Evolutionary conservation across 2,888 invertebrate genomes (phyloP).

Genomic region (Psococerastis gibbosa): DNA sequence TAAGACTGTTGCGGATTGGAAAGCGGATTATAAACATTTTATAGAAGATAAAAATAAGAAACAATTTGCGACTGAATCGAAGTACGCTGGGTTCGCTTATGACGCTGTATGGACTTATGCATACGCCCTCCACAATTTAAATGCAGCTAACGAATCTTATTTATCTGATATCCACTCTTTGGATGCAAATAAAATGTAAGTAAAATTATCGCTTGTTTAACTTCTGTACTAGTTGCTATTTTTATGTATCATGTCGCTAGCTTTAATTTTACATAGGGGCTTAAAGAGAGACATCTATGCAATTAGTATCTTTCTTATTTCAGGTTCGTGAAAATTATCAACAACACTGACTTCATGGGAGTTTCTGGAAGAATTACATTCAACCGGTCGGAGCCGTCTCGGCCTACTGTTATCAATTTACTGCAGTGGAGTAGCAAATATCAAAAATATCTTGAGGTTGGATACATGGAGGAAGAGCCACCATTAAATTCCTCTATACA

Average conservation of each 20-base stretch:
- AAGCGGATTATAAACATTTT: slow-evolving; percentile 27
- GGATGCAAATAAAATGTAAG: too few relatives aligned
- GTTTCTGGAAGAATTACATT: slow-evolving; percentile 56
- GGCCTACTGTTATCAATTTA: slow-evolving; percentile 39
- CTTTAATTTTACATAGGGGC: too few relatives aligned
- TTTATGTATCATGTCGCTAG: too few relatives aligned
- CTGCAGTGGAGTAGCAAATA: slow-evolving; percentile 38
- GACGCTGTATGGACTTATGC: slow-evolving; percentile 72
- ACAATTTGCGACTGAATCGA: slow-evolving; percentile 26
- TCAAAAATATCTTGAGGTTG: slow-evolving; percentile 27
- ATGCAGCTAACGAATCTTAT: slow-evolving; percentile 38
- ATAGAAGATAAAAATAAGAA: slow-evolving; percentile 12
- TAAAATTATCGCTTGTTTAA: too few relatives aligned
- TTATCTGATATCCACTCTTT: slow-evolving; percentile 33
- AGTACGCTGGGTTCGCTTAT: slow-evolving; percentile 57
- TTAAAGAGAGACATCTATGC: too few relatives aligned
- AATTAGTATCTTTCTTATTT: too few relatives aligned
- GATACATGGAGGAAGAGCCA: slow-evolving; percentile 12
- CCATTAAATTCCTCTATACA: too few relatives aligned
- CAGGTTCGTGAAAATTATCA: slow-evolving; percentile 37
- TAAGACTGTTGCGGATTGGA: slow-evolving; percentile 43
- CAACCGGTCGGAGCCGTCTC: slow-evolving; percentile 43
- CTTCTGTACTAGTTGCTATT: too few relatives aligned
- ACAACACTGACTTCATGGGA: slow-evolving; percentile 47
- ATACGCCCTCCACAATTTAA: slow-evolving; percentile 42